Base-by-base conservation (phyloP, 1,140 invertebrate genomes). In the Micrasema minimum region DNA sequence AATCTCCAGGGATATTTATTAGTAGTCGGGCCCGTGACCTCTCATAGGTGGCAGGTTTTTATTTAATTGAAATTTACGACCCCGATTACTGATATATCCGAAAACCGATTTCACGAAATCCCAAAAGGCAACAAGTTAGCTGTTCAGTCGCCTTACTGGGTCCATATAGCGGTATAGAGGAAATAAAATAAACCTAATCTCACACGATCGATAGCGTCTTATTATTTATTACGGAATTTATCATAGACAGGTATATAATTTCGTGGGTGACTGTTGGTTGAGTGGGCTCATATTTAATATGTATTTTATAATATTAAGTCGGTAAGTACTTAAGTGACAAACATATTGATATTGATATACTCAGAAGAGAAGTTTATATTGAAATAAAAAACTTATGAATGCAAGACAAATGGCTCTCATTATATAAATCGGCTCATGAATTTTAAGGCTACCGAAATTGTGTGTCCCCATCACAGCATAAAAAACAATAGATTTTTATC, bases 61-160 rank as follows among this genome's bases (percentile, higher is more conserved):
- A 59, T 61, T 43, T 69, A 69, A 69, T 69, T 69, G 66, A 69
- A 69, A 69, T 69, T 69, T 69, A 69, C 55, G 51, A 48, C 53
- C 66, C 41, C 38, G 45, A 69, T 41, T 55, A 61, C 66, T 59
- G 66, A 69, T 43, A 35, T 48, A 48, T 59, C 46, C 59, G 53
- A 61, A 45, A 69, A 48, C 57, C 66, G 59, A 59, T 59, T 59
- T 69, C 50, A 43, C 37, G 50, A 22, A 57, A 43, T 43, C 31
- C 26, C 62, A 51, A 48, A 48, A 45, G 35, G 59, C 55, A 59
- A 55, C 26, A 55, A 35, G 55, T 41, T 20, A 38, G 55, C 37
- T 41, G 20, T 59, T 59, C 55, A 35, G 18, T 38, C 55, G 55
- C 55, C 55, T 59, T 55, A 2, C 10, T 41, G 18, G 37, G 37